Percentiles rank a stretch among this genome's conserved stretches.
phyloP scores from a whole-genome alignment of 2,888 invertebrate species.

The Heliconius aoede region DNA sequence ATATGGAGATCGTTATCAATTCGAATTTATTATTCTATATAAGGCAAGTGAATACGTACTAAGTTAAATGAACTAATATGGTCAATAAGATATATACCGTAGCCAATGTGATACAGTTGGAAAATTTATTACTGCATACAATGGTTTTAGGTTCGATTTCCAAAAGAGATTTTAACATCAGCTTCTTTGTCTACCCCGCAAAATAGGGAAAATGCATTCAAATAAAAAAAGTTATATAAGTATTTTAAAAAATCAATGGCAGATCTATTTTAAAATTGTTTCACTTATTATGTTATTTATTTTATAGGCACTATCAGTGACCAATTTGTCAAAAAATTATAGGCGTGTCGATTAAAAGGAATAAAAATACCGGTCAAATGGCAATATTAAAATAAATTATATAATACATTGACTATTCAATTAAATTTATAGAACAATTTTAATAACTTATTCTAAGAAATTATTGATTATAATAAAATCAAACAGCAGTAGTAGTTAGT shows the following conservation, averaged over 20 bases:
- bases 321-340: not conserved
- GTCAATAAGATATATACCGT: not conserved
- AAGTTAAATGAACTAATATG: slow-evolving; percentile 5
- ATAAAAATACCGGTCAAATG: not conserved
- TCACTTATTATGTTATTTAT: slow-evolving; percentile 4
- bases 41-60: slow-evolving; percentile 20
- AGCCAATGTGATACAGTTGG: not conserved
- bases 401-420: not conserved
- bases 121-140: not conserved
- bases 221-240: not conserved
- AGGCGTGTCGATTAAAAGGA: slow-evolving; percentile 9
- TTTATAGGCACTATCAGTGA: slow-evolving; percentile 22
- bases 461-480: not conserved
- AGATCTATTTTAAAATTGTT: slow-evolving; percentile 7
- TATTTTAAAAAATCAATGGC: not conserved
- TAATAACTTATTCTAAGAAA: not conserved
- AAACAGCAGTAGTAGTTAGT: not conserved
- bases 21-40: not conserved
- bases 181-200: not conserved
- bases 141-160: not conserved
- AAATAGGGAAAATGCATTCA: not conserved
- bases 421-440: not conserved
- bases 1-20: not conserved
- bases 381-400: not conserved
- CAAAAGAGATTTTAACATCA: not conserved